These are phyloP conservation scores for Druceiella hillmani DNA, from an alignment of 2,888 invertebrate species.

Conservation along the genomic window DNA sequence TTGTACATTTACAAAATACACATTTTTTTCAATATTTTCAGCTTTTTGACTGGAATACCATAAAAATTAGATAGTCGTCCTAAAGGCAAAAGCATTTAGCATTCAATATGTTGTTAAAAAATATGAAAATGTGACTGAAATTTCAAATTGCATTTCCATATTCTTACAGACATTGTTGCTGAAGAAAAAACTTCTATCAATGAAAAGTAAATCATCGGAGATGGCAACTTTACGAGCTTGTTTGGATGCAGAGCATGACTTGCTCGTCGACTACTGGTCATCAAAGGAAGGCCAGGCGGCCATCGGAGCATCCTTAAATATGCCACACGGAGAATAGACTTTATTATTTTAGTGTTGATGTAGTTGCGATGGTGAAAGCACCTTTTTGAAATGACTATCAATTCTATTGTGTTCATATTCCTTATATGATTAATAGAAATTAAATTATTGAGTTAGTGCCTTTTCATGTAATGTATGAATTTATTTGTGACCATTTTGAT, in stretches of 20 bases:
- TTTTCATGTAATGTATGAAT: too few species aligned
- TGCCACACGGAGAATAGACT: too few species aligned
- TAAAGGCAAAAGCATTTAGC: conserved; percentile 5
- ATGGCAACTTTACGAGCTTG: conserved; percentile 56
- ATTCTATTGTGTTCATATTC: too few species aligned
- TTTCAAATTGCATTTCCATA: conserved; percentile 18
- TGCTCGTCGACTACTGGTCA: conserved; percentile 69
- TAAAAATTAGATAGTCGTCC: conserved; percentile 4
- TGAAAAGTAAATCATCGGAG: conserved; percentile 51
- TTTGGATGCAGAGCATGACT: conserved; percentile 61
- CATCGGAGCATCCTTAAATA: conserved; percentile 32
- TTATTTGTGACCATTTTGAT: too few species aligned
- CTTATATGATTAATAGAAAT: too few species aligned
- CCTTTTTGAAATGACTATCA: too few species aligned
- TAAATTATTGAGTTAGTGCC: too few species aligned
- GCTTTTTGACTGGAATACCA: not conserved
- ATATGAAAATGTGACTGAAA: too few species aligned
- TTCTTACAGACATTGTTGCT: conserved; percentile 58
- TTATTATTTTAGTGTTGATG: too few species aligned
- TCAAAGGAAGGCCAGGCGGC: conserved; percentile 63
- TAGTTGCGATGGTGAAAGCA: too few species aligned
- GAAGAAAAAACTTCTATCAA: conserved; percentile 39
- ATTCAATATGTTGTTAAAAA: too few species aligned
- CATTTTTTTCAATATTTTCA: not conserved
- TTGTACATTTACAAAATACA: too few species aligned